Conservation (phyloP, 2,113 vertebrate genomes). For the Nymphicus hollandicus region DNA sequence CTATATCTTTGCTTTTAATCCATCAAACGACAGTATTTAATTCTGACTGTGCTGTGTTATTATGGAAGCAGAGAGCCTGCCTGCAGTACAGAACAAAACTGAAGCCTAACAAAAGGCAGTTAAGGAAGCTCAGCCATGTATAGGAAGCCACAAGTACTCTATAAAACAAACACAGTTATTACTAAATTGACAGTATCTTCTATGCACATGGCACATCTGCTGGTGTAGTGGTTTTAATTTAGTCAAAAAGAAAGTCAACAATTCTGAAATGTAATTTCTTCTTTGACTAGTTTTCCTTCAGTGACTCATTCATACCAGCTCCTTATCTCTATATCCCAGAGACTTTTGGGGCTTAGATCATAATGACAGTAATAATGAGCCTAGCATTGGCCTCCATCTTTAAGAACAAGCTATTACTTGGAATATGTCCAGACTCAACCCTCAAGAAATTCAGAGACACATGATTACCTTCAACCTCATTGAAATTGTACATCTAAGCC, state of each 20-base stretch:
- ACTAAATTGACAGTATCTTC: neutral
- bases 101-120: neutral
- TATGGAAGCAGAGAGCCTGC: slow-evolving; percentile 4
- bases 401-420: neutral
- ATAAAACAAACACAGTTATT: neutral
- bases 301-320: neutral
- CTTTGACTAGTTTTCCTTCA: neutral
- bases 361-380: neutral
- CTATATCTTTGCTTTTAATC: slow-evolving; percentile 46
- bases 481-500: neutral
- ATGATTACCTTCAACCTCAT: neutral
- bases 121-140: neutral
- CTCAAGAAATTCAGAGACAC: neutral
- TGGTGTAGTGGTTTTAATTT: neutral
- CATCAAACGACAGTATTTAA: slow-evolving; percentile 35
- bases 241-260: neutral
- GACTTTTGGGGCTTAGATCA: neutral
- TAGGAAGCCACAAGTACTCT: neutral
- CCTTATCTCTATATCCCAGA: neutral
- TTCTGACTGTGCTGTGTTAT: slow-evolving; percentile 4
- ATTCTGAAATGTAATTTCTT: neutral
- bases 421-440: neutral
- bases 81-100: neutral
- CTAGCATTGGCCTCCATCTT: neutral
- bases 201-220: neutral